These are phyloP conservation scores for Ligdia adustata DNA, from an alignment of 2,888 invertebrate genomes.

Conservation along the genomic window DNA sequence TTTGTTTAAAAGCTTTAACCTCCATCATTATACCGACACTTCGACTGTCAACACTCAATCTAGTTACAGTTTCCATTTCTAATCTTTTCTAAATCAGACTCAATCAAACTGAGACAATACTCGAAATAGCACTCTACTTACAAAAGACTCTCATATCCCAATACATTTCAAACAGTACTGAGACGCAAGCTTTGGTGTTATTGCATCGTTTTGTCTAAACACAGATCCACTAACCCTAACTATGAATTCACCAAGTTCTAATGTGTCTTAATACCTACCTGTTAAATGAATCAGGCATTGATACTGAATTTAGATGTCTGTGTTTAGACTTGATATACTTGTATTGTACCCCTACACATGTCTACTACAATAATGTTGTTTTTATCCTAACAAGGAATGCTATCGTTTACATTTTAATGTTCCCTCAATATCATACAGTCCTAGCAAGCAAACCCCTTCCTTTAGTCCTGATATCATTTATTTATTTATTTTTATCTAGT, in stretches of 20 bases:
- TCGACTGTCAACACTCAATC: constrained; percentile 64
- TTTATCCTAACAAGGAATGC: constrained; percentile 45
- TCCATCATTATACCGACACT: constrained; percentile 68
- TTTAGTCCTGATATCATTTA: constrained; percentile 40
- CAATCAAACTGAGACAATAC: constrained; percentile 57
- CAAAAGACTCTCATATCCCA: constrained; percentile 30
- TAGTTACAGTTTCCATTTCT: constrained; percentile 50
- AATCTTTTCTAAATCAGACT: constrained; percentile 62
- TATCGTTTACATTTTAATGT: constrained; percentile 42
- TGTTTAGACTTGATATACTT: constrained; percentile 20
- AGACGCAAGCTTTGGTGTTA: constrained; percentile 64
- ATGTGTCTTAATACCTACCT: constrained; percentile 9
- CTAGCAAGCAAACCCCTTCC: constrained; percentile 48
- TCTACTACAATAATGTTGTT: constrained; percentile 38
- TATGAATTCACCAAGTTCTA: constrained; percentile 3
- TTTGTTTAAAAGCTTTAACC: constrained; percentile 64
- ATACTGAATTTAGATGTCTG: constrained; percentile 31
- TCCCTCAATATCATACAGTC: constrained; percentile 43
- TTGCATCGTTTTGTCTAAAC: constrained; percentile 37
- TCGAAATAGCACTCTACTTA: constrained; percentile 39
- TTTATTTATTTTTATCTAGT: constrained; percentile 45
- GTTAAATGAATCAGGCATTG: constrained; percentile 30
- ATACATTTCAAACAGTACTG: constrained; percentile 52
- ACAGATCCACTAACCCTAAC: constrained; percentile 25
- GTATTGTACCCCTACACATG: constrained; percentile 23